phyloP scores from a whole-genome alignment of 2,888 invertebrate genomes.

The Ferdinandea cuprea region DNA sequence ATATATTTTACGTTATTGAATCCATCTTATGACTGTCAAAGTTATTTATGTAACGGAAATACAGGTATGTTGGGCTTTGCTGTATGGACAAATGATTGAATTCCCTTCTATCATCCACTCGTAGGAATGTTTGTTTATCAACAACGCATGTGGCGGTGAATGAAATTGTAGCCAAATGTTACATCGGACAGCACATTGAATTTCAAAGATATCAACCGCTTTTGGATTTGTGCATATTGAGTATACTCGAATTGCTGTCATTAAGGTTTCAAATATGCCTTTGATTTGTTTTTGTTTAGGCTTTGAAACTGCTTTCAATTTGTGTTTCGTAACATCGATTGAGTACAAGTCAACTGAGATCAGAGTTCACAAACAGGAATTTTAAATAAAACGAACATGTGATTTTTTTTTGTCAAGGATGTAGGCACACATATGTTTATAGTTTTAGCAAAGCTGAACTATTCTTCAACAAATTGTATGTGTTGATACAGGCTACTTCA shows the following conservation, averaged over 20 bases:
- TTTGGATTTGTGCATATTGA: not conserved
- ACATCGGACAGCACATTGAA: conserved; percentile 12
- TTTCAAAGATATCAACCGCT: conserved; percentile 21
- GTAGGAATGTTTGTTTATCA: conserved; percentile 23
- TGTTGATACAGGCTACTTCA: too few species aligned
- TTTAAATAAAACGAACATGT: too few species aligned
- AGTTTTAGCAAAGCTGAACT: too few species aligned
- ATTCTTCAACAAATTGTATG: too few species aligned
- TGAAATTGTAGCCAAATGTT: conserved; percentile 21
- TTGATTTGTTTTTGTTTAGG: conserved; percentile 2
- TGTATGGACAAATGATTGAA: conserved; percentile 12
- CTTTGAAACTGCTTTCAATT: not conserved
- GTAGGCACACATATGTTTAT: too few species aligned
- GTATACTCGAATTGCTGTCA: not conserved
- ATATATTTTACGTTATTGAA: conserved; percentile 5
- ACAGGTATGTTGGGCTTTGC: conserved; percentile 11
- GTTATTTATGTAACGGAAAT: conserved; percentile 32
- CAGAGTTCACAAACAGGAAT: not conserved
- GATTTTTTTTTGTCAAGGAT: too few species aligned
- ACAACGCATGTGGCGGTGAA: not conserved
- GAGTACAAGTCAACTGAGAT: not conserved
- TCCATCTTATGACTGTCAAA: conserved; percentile 9
- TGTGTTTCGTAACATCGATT: conserved; percentile 1
- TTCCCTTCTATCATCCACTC: conserved; percentile 1
- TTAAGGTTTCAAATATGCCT: not conserved